A percentile compares a stretch with the other conserved stretches of the same genome.
phyloP scores from a whole-genome alignment of 2,888 invertebrate genomes.

The Furcula furcula region DNA sequence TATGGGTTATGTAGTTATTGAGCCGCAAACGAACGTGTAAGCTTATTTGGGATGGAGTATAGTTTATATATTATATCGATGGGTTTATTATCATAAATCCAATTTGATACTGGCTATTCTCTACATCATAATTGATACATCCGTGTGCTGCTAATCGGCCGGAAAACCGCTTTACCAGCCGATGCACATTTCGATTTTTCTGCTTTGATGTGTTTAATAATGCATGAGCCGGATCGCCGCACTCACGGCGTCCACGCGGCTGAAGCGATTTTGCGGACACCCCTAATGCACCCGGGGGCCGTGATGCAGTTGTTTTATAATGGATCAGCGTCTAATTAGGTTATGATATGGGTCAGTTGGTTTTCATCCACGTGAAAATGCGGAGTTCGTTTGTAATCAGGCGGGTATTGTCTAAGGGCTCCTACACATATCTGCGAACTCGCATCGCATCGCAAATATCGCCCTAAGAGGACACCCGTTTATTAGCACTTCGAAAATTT shows the following conservation, averaged over 20 bases:
- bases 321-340: conserved; percentile 32
- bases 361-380: background rate
- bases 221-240: conserved; percentile 67
- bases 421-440: too few relatives aligned
- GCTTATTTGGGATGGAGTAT: too few relatives aligned
- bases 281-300: conserved; percentile 16
- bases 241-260: conserved; percentile 37
- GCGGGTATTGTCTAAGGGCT: too few relatives aligned
- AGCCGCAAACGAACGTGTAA: too few relatives aligned
- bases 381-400: too few relatives aligned
- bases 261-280: conserved; percentile 26
- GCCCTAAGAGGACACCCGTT: too few relatives aligned
- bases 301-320: conserved; percentile 24
- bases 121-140: conserved; percentile 70
- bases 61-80: too few relatives aligned
- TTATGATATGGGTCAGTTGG: conserved; percentile 22
- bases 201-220: conserved; percentile 81
- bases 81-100: too few relatives aligned
- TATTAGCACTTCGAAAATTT: too few relatives aligned
- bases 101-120: conserved; percentile 33
- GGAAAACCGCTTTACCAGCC: conserved; percentile 76
- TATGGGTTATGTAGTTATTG: too few relatives aligned
- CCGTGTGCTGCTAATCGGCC: conserved; percentile 66
- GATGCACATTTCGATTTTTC: conserved; percentile 79
- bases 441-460: too few relatives aligned